Conservation (phyloP, 2,888 invertebrate species). For the Lamellibrachia columna region DNA sequence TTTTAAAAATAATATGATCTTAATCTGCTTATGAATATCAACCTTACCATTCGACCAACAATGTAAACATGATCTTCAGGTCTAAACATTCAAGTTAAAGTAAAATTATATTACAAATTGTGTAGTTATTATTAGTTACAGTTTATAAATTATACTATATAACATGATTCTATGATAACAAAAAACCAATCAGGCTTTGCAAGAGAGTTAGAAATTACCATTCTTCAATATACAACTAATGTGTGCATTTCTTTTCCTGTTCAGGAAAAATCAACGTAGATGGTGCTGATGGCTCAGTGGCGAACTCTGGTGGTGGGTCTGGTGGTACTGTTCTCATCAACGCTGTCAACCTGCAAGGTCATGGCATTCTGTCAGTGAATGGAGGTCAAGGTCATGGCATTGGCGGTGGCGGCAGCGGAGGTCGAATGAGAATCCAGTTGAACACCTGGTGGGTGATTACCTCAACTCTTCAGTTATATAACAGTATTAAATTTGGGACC, state of each 20-base stretch:
- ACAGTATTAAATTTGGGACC: no score
- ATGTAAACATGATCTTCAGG: no score
- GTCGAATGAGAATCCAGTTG: constrained; percentile 23
- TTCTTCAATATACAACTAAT: not conserved
- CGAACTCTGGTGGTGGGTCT: constrained; percentile 30
- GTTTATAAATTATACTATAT: no score
- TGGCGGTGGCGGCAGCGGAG: constrained; percentile 34
- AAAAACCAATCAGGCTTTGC: not conserved
- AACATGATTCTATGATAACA: not conserved
- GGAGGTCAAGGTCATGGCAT: constrained; percentile 28
- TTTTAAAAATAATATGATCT: no score
- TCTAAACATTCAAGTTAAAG: no score
- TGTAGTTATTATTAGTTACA: no score
- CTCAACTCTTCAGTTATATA: no score
- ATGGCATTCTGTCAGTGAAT: constrained; percentile 27
- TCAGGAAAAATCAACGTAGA: constrained; percentile 47
- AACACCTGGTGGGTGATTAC: not conserved
- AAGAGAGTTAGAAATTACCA: not conserved
- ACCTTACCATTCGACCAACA: no score
- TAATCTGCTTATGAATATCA: no score
- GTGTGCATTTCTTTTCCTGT: not conserved
- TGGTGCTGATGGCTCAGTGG: constrained; percentile 42
- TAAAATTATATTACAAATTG: no score
- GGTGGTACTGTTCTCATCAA: constrained; percentile 30
- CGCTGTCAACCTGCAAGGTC: constrained; percentile 25